Percentiles rank a stretch among this genome's conserved stretches.
Conservation (phyloP, 2,113 vertebrate genomes). For the Arizona elegans region DNA sequence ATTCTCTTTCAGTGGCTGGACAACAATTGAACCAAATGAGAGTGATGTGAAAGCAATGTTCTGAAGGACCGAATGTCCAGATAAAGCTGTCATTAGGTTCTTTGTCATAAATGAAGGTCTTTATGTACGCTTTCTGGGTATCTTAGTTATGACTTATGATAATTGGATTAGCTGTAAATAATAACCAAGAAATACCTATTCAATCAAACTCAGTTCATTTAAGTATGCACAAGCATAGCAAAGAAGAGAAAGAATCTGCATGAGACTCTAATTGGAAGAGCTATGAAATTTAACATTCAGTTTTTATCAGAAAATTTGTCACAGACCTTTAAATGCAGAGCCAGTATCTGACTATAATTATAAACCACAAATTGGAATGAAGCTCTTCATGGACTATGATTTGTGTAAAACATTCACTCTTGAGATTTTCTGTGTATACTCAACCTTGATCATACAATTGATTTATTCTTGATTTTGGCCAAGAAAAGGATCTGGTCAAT, state of each 20-base stretch:
- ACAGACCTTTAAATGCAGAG: slow-evolving; percentile 52
- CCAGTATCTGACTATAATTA: slow-evolving; percentile 51
- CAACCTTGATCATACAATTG: neutral
- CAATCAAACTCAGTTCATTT: slow-evolving; percentile 36
- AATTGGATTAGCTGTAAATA: slow-evolving; percentile 7
- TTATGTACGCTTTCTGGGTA: neutral
- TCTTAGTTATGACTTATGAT: neutral
- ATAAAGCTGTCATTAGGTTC: neutral
- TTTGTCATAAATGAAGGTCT: neutral
- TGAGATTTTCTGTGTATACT: slow-evolving; percentile 23
- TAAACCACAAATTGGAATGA: slow-evolving; percentile 55
- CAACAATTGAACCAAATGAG: too few species aligned
- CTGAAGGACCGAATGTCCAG: neutral
- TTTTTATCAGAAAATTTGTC: slow-evolving; percentile 57
- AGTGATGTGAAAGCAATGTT: neutral
- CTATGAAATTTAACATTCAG: slow-evolving; percentile 57
- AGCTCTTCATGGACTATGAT: slow-evolving; percentile 56
- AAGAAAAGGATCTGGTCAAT: neutral
- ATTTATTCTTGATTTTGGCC: slow-evolving; percentile 26
- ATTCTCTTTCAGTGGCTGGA: neutral
- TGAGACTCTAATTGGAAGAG: slow-evolving; percentile 49
- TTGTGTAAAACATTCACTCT: slow-evolving; percentile 54
- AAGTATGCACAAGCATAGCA: slow-evolving; percentile 39
- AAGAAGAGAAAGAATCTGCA: slow-evolving; percentile 42
- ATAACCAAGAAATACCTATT: slow-evolving; percentile 49